Base-by-base conservation (phyloP, 2,888 invertebrate species). In the Aspidiotus rigidus region DNA sequence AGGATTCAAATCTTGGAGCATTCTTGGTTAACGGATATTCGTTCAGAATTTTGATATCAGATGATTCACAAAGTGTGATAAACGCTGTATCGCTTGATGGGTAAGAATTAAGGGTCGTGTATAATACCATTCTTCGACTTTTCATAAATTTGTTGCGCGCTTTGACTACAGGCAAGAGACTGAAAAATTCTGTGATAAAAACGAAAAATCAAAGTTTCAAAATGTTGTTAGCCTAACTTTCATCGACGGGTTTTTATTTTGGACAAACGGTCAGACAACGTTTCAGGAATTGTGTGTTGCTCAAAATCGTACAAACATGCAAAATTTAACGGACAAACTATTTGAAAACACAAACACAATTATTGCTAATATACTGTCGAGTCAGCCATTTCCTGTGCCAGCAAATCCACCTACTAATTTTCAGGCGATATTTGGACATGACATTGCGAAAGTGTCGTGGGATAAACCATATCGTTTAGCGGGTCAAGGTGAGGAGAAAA, bases 21-120 rank as follows among this genome's bases (percentile, higher is more conserved):
- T 92, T 93, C 75, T 86, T 88, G 0, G 86, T 93, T 0, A 93
- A 93, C 76, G 87, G 89, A 74, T 84, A 85, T 0, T 89, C 90
- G 76, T 90, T 91, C 75, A 83, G 89, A 71, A 79, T 94, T 7
- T 82, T 92, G 11, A 86, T 90, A 2, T 86, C 91, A 0, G 85
- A 88, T 76, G 84, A 88, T 70, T 81, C 81, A 44, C 81, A 84
- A 69, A 91, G 91, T 74, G 90, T 90, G 0, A 87, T 93, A 5
- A 81, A 88, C 73, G 86, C 90, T 0, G 86, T 91, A 7, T 88
- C 90, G 2, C 79, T 93, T 11, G 91, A 93, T 77, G 93, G 93
- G 86, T 87, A 78, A 78, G 80, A 76, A 72, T 49, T 2, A 1
- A 49, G 49, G n/a, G n/a, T n/a, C n/a, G n/a, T n/a, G n/a, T n/a